A percentile compares a stretch with the other conserved stretches of the same genome.
Evolutionary conservation across 2,113 vertebrate species (phyloP).

Genomic region (Dendrocopos noguchii): DNA sequence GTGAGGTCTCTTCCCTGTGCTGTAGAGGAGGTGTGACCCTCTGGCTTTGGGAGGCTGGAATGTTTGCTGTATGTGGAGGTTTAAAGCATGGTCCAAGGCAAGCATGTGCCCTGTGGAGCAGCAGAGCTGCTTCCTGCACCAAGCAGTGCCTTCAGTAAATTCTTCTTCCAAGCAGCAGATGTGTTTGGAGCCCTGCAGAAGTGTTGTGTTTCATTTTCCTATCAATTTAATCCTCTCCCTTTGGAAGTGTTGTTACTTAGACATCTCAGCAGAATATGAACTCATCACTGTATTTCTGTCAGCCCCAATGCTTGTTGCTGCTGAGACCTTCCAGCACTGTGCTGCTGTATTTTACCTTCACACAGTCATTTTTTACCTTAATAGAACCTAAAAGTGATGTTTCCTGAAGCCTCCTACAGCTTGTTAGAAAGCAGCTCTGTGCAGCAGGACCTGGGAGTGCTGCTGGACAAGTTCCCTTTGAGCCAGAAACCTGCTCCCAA

Average conservation of each 20-base stretch:
- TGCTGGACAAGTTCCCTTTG: no score
- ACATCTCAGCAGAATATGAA: not conserved
- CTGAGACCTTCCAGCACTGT: not conserved
- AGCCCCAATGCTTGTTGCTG: not conserved
- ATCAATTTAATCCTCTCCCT: not conserved
- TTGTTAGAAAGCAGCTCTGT: not conserved
- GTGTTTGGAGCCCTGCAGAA: not conserved
- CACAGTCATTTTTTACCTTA: not conserved
- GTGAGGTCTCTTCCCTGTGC: not conserved
- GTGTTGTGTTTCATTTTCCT: not conserved
- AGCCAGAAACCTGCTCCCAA: no score
- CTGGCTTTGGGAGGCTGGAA: not conserved
- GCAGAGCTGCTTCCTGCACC: not conserved
- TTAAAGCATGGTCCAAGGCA: not conserved
- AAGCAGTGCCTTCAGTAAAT: not conserved
- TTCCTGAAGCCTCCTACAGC: not conserved
- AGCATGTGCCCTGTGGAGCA: rapidly evolving
- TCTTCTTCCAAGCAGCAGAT: not conserved
- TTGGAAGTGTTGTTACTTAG: not conserved
- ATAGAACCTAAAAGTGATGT: not conserved
- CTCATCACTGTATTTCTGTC: not conserved
- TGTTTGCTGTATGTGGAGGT: not conserved
- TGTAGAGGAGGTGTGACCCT: not conserved
- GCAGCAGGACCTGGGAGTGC: no score
- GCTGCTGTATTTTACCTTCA: not conserved